Conservation (phyloP, 1,140 invertebrate genomes). For the Latrodectus geometricus region DNA sequence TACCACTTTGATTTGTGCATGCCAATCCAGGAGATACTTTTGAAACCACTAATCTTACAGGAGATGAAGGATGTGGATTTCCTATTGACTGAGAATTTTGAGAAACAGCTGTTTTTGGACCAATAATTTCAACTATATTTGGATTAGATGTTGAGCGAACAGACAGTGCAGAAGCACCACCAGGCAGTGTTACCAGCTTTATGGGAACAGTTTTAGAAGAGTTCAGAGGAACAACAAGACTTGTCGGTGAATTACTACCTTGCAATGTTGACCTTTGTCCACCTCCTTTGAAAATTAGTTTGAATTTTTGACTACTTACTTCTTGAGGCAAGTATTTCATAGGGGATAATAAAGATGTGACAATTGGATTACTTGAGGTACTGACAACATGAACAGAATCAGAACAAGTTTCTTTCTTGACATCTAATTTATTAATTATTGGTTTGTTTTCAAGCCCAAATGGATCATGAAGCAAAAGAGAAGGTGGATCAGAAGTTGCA, state of each 20-base stretch:
- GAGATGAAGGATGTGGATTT: constrained; percentile 53
- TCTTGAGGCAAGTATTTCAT: constrained; percentile 49
- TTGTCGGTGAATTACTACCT: constrained; percentile 46
- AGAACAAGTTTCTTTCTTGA: constrained; percentile 44
- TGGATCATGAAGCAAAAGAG: constrained; percentile 10
- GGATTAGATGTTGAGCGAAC: constrained; percentile 52
- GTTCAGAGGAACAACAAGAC: constrained; percentile 57
- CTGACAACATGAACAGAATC: constrained; percentile 47
- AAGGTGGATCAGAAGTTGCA: constrained; percentile 18
- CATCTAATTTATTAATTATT: constrained; percentile 19
- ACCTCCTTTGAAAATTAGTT: constrained; percentile 59
- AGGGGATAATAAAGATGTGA: constrained; percentile 52
- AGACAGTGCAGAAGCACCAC: constrained; percentile 40
- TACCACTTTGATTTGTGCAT: constrained; percentile 35
- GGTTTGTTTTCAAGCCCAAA: constrained; percentile 28
- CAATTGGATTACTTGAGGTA: constrained; percentile 42
- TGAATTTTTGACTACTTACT: constrained; percentile 51
- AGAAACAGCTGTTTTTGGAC: constrained; percentile 33
- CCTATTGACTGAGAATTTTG: constrained; percentile 41
- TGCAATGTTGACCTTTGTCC: constrained; percentile 20
- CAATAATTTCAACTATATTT: constrained; percentile 60
- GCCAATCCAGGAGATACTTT: constrained; percentile 49
- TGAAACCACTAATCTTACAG: constrained; percentile 62
- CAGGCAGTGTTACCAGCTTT: constrained; percentile 67
- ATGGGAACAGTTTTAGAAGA: constrained; percentile 68